These are phyloP conservation scores for Prosapia bicincta DNA, from an alignment of 2,888 invertebrate genomes.

Conservation along the genomic window DNA sequence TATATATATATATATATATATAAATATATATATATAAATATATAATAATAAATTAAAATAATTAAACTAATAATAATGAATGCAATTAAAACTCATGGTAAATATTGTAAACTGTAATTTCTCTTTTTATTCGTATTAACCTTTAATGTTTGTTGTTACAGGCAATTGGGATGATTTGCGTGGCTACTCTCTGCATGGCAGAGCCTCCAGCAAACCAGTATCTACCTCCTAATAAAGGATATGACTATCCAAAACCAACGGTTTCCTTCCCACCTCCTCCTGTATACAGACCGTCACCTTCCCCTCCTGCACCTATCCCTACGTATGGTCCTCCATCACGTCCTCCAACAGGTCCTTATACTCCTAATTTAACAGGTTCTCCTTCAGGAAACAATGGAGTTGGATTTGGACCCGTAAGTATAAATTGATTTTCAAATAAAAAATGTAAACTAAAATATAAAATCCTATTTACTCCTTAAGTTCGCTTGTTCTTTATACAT, in stretches of 20 bases:
- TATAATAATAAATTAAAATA: too few relatives aligned
- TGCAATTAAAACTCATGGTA: too few relatives aligned
- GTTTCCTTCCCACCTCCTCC: constrained; percentile 53
- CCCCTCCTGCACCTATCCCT: constrained; percentile 37
- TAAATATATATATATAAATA: too few relatives aligned
- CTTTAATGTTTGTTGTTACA: constrained; percentile 8
- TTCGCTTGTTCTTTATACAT: too few relatives aligned
- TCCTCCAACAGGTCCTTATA: constrained; percentile 8
- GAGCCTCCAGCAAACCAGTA: constrained; percentile 54
- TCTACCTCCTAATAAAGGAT: constrained; percentile 70
- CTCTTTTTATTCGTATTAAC: too few relatives aligned
- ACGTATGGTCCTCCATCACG: constrained; percentile 24
- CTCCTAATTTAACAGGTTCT: constrained; percentile 19
- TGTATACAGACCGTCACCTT: constrained; percentile 33
- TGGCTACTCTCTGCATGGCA: constrained; percentile 29
- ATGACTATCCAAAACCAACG: constrained; percentile 66
- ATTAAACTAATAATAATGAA: too few relatives aligned
- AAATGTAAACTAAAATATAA: too few relatives aligned
- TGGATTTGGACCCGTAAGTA: not conserved
- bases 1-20: too few relatives aligned
- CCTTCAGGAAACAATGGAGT: constrained; percentile 6
- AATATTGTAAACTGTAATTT: too few relatives aligned
- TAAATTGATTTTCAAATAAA: too few relatives aligned
- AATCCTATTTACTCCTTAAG: too few relatives aligned
- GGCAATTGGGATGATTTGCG: constrained; percentile 11